These are phyloP conservation scores for Pristionchus entomophagus DNA, from an alignment of 2,888 invertebrate genomes.

Conservation along the genomic window DNA sequence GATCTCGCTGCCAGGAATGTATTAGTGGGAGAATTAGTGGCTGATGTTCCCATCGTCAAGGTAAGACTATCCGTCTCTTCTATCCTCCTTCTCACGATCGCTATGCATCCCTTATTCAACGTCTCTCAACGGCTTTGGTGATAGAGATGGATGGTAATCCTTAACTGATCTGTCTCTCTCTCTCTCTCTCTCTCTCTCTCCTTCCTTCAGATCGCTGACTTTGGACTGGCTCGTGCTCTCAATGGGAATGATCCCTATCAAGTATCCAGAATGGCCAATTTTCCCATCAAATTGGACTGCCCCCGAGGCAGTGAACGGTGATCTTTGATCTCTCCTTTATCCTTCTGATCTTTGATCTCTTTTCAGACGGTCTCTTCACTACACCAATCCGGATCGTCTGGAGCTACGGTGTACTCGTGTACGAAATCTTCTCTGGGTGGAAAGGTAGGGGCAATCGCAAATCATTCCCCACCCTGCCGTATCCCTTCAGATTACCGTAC, in stretches of 20 bases:
- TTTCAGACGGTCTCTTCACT: constrained; percentile 82
- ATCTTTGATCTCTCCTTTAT: not conserved
- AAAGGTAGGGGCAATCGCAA: not conserved
- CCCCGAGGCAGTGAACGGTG: constrained; percentile 3
- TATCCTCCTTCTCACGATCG: not conserved
- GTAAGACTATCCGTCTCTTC: not conserved
- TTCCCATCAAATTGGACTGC: constrained; percentile 35
- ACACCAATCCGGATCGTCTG: no score
- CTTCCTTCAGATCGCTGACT: not conserved
- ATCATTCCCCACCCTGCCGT: not conserved
- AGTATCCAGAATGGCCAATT: not conserved
- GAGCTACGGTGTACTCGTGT: constrained; percentile 98
- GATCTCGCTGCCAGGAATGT: no score
- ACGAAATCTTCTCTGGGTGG: constrained; percentile 99
- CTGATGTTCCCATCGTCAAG: constrained; percentile 22
- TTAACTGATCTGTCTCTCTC: no score
- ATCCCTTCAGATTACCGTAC: not conserved
- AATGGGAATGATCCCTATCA: constrained; percentile 12
- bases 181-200: no score
- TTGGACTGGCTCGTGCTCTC: constrained; percentile 14
- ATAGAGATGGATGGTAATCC: no score
- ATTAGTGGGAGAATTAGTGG: constrained; percentile 14
- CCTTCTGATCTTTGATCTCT: no score
- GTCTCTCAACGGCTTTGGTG: no score
- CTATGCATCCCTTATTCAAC: no score